A percentile compares a stretch with the other conserved stretches of the same genome.
Evolutionary conservation across 1,140 invertebrate genomes (phyloP).

Genomic region (Nephila pilipes): DNA sequence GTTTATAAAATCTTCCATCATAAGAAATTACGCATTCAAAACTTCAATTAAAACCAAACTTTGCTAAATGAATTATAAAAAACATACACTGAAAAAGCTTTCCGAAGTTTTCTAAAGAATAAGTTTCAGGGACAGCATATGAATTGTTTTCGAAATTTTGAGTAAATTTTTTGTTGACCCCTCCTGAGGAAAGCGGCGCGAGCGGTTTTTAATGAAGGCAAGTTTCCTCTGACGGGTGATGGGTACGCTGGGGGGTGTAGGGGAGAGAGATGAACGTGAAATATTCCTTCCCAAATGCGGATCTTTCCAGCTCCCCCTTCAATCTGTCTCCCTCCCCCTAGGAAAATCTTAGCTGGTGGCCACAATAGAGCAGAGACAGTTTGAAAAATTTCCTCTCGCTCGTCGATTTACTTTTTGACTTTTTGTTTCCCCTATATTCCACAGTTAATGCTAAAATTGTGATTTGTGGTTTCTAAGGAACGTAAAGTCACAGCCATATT

Average conservation of each 20-base stretch:
- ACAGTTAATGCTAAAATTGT: neutral
- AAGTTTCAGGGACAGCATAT: neutral
- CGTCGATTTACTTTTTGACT: neutral
- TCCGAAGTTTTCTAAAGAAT: neutral
- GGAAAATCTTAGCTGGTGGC: slow-evolving; percentile 64
- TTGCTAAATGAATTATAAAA: too few relatives aligned
- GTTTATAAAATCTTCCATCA: too few relatives aligned
- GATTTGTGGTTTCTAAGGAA: neutral
- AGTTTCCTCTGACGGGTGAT: slow-evolving; percentile 63
- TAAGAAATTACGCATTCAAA: too few relatives aligned
- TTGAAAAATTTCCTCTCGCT: slow-evolving; percentile 41
- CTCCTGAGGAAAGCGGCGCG: neutral
- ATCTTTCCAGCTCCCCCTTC: slow-evolving; percentile 36
- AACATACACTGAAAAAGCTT: neutral
- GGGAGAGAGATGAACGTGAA: slow-evolving; percentile 48
- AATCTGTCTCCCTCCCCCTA: neutral
- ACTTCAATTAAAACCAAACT: too few relatives aligned
- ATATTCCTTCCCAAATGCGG: slow-evolving; percentile 67
- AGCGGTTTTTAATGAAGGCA: slow-evolving; percentile 72
- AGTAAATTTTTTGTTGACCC: slow-evolving; percentile 40
- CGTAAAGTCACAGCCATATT: neutral
- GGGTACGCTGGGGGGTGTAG: slow-evolving; percentile 40
- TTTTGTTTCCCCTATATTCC: neutral
- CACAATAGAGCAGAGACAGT: slow-evolving; percentile 55
- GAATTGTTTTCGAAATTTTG: neutral